Base-by-base conservation (phyloP, 53 echinoderm and acorn worm genomes). In the Temnopleurus reevesii region DNA sequence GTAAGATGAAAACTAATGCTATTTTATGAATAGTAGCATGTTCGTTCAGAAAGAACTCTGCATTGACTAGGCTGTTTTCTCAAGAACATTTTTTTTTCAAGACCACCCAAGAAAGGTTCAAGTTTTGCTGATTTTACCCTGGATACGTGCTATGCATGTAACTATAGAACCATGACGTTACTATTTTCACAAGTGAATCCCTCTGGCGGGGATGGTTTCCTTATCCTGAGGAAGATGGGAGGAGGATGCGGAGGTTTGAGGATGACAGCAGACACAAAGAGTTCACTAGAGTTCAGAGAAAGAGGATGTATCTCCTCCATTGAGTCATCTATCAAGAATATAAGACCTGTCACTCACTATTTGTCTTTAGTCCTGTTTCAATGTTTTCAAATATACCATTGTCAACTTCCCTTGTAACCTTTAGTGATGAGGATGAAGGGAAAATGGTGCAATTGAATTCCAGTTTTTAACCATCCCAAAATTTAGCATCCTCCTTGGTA, bases 91-190 rank as follows among this genome's bases (percentile, higher is more conserved):
- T 24, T 56, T 56, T 63, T 13, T 79, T 79, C 46, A 47, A 51
- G 83, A 83, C 83, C 83, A 83, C 55, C 83, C 83, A 83, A 3
- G 38, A 35, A 53, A 56, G 55, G 83, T 83, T 54, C 55, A 83
- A 83, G 35, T 83, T 55, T 36, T 35, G 29, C 30, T 83, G 47
- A 35, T 83, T 83, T 83, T 83, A 8, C 56, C 83, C 71, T 71
- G 43, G 71, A 71, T 79, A 47, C 79, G 24, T 79, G 46, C 79
- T 29, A 29, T 46, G 9, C 44, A 44, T 77, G 79, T 47, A 79
- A 79, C 79, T 47, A 49, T 49, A 79, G 28, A 79, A 41, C 77
- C 45, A 23, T 77, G 49, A 79, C 79, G 79, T 79, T 46, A 49
- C 79, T 79, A 79, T 79, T 79, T 30, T 79, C 79, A 79, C 79